Evolutionary conservation across 2,113 vertebrate species (phyloP).

Genomic region (Gymnorhina tibicen): DNA sequence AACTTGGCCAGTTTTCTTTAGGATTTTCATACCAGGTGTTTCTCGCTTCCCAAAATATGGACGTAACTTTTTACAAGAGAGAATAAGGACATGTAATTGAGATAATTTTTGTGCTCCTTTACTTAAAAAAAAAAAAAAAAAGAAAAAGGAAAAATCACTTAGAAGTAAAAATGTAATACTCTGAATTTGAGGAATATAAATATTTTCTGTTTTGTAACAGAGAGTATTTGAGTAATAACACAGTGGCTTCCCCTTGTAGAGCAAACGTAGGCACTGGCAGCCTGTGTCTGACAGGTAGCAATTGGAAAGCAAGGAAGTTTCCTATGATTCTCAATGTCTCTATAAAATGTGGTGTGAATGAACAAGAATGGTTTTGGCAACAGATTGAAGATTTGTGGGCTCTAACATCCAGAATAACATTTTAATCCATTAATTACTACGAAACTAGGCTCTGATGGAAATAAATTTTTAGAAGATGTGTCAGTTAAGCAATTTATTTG

Average conservation of each 20-base stretch:
- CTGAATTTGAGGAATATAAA: neutral
- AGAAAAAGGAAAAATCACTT: neutral
- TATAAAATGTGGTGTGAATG: rapidly evolving
- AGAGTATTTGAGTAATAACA: neutral
- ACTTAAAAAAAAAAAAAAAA: neutral
- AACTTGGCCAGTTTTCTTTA: neutral
- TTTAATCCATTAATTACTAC: slow-evolving; percentile 40
- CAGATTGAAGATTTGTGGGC: neutral
- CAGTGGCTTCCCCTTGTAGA: neutral
- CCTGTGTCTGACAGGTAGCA: neutral
- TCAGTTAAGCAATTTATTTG: neutral
- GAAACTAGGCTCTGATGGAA: neutral
- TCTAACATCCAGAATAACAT: neutral
- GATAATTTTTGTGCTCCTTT: neutral
- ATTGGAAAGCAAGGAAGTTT: neutral
- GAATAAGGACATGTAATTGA: neutral
- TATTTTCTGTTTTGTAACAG: neutral
- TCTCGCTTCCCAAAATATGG: neutral
- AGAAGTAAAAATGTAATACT: neutral
- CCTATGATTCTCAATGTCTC: neutral
- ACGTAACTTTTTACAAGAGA: neutral
- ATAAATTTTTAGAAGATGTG: neutral
- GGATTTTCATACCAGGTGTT: neutral
- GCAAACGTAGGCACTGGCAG: neutral
- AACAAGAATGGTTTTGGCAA: neutral